These are phyloP conservation scores for Bugula neritina DNA, from an alignment of 2,888 invertebrate species.

Conservation along the genomic window DNA sequence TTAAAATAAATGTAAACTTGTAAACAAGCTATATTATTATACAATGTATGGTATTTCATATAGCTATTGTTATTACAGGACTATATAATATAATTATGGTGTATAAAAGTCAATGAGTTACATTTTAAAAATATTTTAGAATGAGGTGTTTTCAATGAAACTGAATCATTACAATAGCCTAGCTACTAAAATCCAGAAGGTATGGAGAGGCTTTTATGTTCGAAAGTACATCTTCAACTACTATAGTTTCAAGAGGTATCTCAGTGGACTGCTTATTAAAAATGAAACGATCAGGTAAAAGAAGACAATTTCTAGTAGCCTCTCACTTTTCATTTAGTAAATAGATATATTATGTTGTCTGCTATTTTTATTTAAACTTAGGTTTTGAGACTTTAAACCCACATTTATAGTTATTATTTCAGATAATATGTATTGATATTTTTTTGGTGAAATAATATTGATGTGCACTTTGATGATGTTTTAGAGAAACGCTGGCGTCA, in stretches of 20 bases:
- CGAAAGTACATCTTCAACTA: conserved; percentile 52
- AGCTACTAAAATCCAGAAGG: conserved; percentile 50
- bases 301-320: too few relatives aligned
- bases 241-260: conserved; percentile 48
- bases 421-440: neutral
- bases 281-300: conserved; percentile 48
- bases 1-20: too few relatives aligned
- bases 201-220: conserved; percentile 52
- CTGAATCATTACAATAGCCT: conserved; percentile 41
- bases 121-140: too few relatives aligned
- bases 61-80: too few relatives aligned
- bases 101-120: too few relatives aligned
- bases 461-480: neutral
- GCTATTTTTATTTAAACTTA: too few relatives aligned
- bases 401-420: too few relatives aligned
- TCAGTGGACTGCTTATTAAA: conserved; percentile 46
- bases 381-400: too few relatives aligned
- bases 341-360: neutral
- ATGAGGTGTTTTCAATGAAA: conserved; percentile 44
- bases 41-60: too few relatives aligned
- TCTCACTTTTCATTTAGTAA: neutral
- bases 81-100: too few relatives aligned
- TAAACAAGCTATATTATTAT: too few relatives aligned
- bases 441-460: neutral
- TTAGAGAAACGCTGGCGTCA: conserved; percentile 43